Evolutionary conservation across 2,113 vertebrate genomes (phyloP).

Genomic region (Nerophis lumbriciformis): DNA sequence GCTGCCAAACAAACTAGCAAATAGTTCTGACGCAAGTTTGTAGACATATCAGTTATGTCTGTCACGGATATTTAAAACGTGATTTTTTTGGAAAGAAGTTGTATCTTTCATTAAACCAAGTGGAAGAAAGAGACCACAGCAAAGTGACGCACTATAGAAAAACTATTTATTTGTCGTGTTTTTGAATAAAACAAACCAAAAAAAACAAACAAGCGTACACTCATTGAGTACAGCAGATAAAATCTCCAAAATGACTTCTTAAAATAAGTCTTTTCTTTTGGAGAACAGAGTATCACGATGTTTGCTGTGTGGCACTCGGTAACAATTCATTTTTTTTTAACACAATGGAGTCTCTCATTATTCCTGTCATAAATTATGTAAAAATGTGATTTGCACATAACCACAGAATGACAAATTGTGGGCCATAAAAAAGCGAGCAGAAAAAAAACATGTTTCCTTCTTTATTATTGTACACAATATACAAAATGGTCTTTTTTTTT

Average conservation of each 20-base stretch:
- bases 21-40: too few relatives aligned
- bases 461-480: slow-evolving; percentile 91
- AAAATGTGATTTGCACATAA: slow-evolving; percentile 80
- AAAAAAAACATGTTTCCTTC: slow-evolving; percentile 65
- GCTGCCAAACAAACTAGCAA: too few relatives aligned
- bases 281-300: slow-evolving; percentile 83
- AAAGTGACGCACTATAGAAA: slow-evolving; percentile 87
- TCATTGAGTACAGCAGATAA: slow-evolving; percentile 97
- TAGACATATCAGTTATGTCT: too few relatives aligned
- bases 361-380: slow-evolving; percentile 76
- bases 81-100: too few relatives aligned
- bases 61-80: too few relatives aligned
- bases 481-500: slow-evolving; percentile 83
- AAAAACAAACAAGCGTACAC: slow-evolving; percentile 95
- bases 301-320: slow-evolving; percentile 74
- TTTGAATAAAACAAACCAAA: slow-evolving; percentile 55
- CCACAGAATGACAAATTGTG: slow-evolving; percentile 66
- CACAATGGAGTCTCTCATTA: slow-evolving; percentile 49
- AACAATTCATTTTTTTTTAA: slow-evolving; percentile 62
- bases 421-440: slow-evolving; percentile 45
- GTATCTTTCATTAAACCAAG: neutral
- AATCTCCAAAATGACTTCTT: slow-evolving; percentile 80
- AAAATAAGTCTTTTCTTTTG: slow-evolving; percentile 72
- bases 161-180: slow-evolving; percentile 81
- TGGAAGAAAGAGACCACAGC: slow-evolving; percentile 28